Base-by-base conservation (phyloP, 2,113 vertebrate species). In the Puntigrus tetrazona region DNA sequence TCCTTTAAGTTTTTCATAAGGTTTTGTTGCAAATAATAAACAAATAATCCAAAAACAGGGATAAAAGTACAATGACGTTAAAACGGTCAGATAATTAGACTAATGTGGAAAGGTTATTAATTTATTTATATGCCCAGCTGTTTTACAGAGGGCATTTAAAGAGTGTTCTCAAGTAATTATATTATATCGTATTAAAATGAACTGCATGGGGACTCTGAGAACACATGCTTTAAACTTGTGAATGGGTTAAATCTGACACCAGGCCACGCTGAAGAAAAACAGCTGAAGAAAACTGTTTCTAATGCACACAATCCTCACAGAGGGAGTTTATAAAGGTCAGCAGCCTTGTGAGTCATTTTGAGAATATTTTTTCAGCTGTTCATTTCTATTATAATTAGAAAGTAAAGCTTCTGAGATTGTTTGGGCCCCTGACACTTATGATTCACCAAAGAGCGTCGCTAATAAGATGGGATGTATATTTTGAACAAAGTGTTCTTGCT, bases 351-450 rank as follows among this genome's bases (percentile, higher is more conserved):
- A 82, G 73, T 82, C 83, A 85, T 80, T 45, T 75, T 25, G 25
- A 52, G 11, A 18, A 43, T 81, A 75, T 52, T 74, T 75, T 57
- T 50, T 61, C 29, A 34, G 36, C 50, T 77, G 29, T 52, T 77
- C 69, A 36, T 50, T 63, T 78, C 69, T 72, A 65, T 59, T 63
- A 45, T 85, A 83, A 78, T 85, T 75, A 78, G 25, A 57, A 59
- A 77, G n/a, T 43, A 78, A 52, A 78, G 72, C 61, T 57, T 38
- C 78, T 52, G 59, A 84, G 45, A 84, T 77, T 41, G 57, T 81
- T 43, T 81, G 41, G 55, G 59, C 61, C 59, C 50, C 36, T 55
- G 75, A 36, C 31, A 36, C 50, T 14, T 76, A 20, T 70, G 83
- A 78, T 78, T 84, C 86, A 84, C 70, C 25, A 50, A 36, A 72